These are phyloP conservation scores for Eufriesea mexicana DNA, from an alignment of 1,140 invertebrate species.

Conservation along the genomic window DNA sequence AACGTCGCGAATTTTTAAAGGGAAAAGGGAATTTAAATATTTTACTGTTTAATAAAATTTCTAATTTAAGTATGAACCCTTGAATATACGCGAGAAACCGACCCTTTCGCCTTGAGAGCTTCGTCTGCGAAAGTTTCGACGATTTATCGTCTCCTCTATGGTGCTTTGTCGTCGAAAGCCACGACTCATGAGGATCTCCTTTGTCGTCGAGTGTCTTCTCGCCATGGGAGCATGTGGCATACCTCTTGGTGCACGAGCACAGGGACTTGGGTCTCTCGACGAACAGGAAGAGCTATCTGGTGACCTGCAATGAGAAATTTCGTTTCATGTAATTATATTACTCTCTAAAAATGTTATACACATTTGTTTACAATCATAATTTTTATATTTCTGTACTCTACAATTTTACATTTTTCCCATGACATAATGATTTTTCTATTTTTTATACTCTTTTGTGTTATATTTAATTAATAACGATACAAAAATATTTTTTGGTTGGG, in stretches of 20 bases:
- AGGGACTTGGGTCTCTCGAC: slow-evolving; percentile 87
- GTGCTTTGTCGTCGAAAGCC: slow-evolving; percentile 94
- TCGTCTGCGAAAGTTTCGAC: slow-evolving; percentile 92
- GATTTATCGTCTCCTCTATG: slow-evolving; percentile 95
- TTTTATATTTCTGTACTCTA: no score
- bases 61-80: neutral
- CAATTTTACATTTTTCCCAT: no score
- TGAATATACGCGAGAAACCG: slow-evolving; percentile 64
- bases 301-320: slow-evolving; percentile 71
- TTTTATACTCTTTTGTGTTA: no score
- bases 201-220: slow-evolving; percentile 93
- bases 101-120: slow-evolving; percentile 91
- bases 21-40: neutral
- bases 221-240: slow-evolving; percentile 86
- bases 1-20: neutral
- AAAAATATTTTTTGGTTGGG: no score
- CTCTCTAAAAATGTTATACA: no score
- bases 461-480: no score
- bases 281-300: slow-evolving; percentile 83
- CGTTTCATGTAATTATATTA: neutral
- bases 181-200: slow-evolving; percentile 94
- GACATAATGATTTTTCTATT: no score
- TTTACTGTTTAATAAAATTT: neutral
- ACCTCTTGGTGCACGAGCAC: slow-evolving; percentile 82
- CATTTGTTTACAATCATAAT: no score